Evolutionary conservation across 2,888 invertebrate species (phyloP).

Genomic region (Archaeoteleia sp.): DNA sequence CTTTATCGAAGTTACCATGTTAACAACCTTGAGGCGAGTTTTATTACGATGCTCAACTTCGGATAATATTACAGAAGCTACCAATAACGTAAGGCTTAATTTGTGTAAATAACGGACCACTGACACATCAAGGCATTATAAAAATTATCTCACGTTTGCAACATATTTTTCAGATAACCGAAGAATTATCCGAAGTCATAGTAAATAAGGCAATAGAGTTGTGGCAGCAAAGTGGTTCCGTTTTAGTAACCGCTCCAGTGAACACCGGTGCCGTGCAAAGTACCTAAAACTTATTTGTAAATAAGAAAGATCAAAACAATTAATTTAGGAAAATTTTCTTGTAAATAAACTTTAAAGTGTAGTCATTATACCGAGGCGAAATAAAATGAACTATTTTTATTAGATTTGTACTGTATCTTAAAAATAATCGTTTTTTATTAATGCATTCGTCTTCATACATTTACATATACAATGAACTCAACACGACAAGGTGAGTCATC

Average conservation of each 20-base stretch:
- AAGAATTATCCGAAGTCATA: constrained; percentile 87
- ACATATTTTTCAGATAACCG: constrained; percentile 79
- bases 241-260: constrained; percentile 68
- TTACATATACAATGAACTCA: constrained; percentile 69
- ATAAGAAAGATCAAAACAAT: too few species aligned
- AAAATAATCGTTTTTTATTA: constrained; percentile 74
- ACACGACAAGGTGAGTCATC: constrained; percentile 61
- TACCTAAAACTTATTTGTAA: constrained; percentile 13
- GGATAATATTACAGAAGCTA: constrained; percentile 80
- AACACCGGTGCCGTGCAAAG: constrained; percentile 43
- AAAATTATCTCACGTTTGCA: constrained; percentile 5
- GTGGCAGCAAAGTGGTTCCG: constrained; percentile 86
- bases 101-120: too few species aligned
- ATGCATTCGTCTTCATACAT: constrained; percentile 70
- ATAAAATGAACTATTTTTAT: constrained; percentile 3
- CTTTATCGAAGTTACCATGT: constrained; percentile 84
- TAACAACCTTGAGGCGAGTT: constrained; percentile 82
- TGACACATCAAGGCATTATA: too few species aligned
- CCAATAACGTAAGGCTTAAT: constrained; percentile 83
- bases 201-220: constrained; percentile 90
- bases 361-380: background rate
- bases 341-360: constrained; percentile 2
- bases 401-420: constrained; percentile 61
- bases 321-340: background rate
- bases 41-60: constrained; percentile 80